Evolutionary conservation across 2,888 invertebrate species (phyloP), one percentile per base, ranked within the genome.

Genomic region (Norana najaformis): DNA sequence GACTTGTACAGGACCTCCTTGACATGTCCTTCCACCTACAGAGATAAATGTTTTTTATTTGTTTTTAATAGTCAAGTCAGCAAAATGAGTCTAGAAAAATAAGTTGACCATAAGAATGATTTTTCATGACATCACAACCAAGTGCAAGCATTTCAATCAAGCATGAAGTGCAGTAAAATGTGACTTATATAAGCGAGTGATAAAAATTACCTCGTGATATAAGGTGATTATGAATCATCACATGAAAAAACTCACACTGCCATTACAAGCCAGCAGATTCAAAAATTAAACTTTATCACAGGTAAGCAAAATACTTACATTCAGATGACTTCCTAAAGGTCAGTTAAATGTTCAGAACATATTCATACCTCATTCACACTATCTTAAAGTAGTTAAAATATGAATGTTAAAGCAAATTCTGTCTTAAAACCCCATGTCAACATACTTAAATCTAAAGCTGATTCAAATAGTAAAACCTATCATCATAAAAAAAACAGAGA

Each of bases 11-110:
- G 37, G 23, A 35, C 37, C 18, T 85, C 85, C 85, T 85, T 85
- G 18, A 37, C 85, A 36, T 85, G 85, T 36, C 85, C 37, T 85
- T 85, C 85, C 35, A 85, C 85, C 85, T 85, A 23, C 20, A 69
- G 30, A 69, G 5, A 69, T 30, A 69, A 69, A n/a, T 8, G 2
- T 23, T 23, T 69, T n/a, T 16, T n/a, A n/a, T n/a, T 69, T 69
- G 11, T 16, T 69, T 69, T n/a, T 69, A 69, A 47, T 47, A 41
- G 14, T 41, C 41, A 41, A 41, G 41, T 13, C 5, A 41, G 41
- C n/a, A 69, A n/a, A 13, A n/a, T n/a, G 16, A 8, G 69, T 69
- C n/a, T n/a, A 69, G 69, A 30, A n/a, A 30, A n/a, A 11, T 69
- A n/a, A 11, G 69, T 69, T 69, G 30, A 69, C 69, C 30, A 30